These are phyloP conservation scores for Scortum barcoo DNA, from an alignment of 2,113 vertebrate genomes.

Conservation along the genomic window DNA sequence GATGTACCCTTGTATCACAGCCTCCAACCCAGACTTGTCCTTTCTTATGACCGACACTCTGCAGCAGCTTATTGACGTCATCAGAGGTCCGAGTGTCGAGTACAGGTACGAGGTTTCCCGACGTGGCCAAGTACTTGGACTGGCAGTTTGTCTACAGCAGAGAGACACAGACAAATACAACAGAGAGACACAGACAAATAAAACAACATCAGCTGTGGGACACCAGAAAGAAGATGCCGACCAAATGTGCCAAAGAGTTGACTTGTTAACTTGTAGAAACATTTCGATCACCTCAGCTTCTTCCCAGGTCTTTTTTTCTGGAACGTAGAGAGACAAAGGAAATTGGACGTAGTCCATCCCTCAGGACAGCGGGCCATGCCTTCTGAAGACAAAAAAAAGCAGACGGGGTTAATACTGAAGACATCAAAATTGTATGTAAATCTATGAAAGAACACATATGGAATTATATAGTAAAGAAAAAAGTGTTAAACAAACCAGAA, in stretches of 20 bases:
- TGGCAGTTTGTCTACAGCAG: neutral
- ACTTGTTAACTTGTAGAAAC: too few relatives aligned
- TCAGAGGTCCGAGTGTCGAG: accelerated
- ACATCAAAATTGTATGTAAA: too few relatives aligned
- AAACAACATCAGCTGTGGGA: neutral
- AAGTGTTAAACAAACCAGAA: too few relatives aligned
- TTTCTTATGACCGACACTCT: neutral
- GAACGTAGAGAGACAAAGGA: neutral
- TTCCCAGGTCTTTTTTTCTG: neutral
- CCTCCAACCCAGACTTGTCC: neutral
- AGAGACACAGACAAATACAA: too few relatives aligned
- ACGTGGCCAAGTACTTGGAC: too few relatives aligned
- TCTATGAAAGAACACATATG: too few relatives aligned
- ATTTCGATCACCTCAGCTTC: neutral
- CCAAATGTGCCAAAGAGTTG: too few relatives aligned
- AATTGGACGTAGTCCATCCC: neutral
- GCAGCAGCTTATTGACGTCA: neutral
- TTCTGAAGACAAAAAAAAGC: too few relatives aligned
- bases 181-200: neutral
- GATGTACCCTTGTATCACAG: neutral
- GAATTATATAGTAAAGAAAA: too few relatives aligned
- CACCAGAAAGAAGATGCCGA: too few relatives aligned
- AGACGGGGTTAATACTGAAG: too few relatives aligned
- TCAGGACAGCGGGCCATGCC: neutral
- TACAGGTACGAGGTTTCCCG: neutral